Conservation (phyloP, 1,140 invertebrate species). For the Laodelphax striatellus region DNA sequence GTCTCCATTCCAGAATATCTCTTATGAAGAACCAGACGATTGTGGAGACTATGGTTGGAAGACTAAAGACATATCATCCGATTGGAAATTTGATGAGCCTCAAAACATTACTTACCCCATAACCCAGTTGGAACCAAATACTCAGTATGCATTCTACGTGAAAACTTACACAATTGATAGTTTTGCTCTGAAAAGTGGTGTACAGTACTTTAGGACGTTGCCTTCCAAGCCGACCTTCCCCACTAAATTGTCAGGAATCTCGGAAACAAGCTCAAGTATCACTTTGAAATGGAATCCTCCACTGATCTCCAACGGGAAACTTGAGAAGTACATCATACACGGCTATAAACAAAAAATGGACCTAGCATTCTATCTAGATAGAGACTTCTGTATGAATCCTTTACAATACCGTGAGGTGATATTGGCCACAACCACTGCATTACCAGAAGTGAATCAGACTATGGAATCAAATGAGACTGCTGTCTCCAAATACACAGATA, state of each 20-base stretch:
- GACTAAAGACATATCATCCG: constrained; percentile 29
- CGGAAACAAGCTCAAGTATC: constrained; percentile 46
- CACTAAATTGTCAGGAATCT: constrained; percentile 39
- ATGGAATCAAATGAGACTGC: no score
- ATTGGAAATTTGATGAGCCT: constrained; percentile 6
- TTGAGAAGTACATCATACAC: constrained; percentile 67
- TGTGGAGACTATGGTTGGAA: constrained; percentile 59
- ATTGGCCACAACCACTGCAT: constrained; percentile 5
- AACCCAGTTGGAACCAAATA: constrained; percentile 58
- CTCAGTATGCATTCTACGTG: constrained; percentile 79
- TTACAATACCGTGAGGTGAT: not conserved
- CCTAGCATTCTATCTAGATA: constrained; percentile 7
- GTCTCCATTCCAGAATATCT: constrained; percentile 58
- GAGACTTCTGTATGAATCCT: constrained; percentile 21
- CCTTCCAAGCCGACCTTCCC: constrained; percentile 58
- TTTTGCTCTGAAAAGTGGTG: constrained; percentile 56
- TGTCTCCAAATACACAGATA: no score
- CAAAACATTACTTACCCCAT: constrained; percentile 34
- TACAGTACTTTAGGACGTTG: constrained; percentile 67
- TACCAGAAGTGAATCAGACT: constrained; percentile 4
- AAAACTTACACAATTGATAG: constrained; percentile 65
- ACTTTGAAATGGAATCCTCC: constrained; percentile 67
- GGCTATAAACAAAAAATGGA: constrained; percentile 34
- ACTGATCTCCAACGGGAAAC: constrained; percentile 59
- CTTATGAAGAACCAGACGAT: constrained; percentile 69